Evolutionary conservation across 2,113 vertebrate species (phyloP).

Genomic region (Centropus bengalensis): DNA sequence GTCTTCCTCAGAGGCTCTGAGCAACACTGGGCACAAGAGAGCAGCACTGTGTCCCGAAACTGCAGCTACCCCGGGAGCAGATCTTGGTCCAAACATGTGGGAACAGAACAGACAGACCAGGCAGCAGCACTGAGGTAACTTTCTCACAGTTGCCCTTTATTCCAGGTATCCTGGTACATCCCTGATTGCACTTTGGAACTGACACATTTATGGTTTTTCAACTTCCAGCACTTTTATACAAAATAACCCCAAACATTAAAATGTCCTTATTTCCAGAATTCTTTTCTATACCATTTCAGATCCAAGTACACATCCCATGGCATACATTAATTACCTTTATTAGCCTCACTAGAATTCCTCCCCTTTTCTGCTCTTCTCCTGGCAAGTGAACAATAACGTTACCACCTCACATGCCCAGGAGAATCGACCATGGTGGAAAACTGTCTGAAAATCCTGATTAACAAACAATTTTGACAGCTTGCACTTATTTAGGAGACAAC

Average conservation of each 20-base stretch:
- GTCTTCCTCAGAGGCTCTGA: not conserved
- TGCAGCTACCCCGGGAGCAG: not conserved
- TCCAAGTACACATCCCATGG: not conserved
- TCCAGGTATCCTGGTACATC: not conserved
- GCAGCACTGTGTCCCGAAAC: not conserved
- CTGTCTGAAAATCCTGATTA: not conserved
- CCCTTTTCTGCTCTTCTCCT: not conserved
- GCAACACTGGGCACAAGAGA: not conserved
- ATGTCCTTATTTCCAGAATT: not conserved
- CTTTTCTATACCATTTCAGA: not conserved
- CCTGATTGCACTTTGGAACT: not conserved
- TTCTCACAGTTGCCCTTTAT: slow-evolving; percentile 9
- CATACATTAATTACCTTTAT: not conserved
- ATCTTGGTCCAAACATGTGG: not conserved
- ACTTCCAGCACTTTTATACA: not conserved
- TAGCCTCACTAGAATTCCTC: not conserved
- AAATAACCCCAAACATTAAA: not conserved
- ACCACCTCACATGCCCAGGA: not conserved
- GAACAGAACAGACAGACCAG: not conserved
- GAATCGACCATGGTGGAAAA: not conserved
- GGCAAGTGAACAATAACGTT: not conserved
- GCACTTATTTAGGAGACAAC: not conserved
- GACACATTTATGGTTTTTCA: not conserved
- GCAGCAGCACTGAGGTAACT: not conserved
- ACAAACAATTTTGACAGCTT: not conserved